A percentile compares a stretch with the other conserved stretches of the same genome.
These are phyloP conservation scores for Saccopteryx bilineata DNA, from an alignment of 2,113 vertebrate genomes.

Conservation along the genomic window DNA sequence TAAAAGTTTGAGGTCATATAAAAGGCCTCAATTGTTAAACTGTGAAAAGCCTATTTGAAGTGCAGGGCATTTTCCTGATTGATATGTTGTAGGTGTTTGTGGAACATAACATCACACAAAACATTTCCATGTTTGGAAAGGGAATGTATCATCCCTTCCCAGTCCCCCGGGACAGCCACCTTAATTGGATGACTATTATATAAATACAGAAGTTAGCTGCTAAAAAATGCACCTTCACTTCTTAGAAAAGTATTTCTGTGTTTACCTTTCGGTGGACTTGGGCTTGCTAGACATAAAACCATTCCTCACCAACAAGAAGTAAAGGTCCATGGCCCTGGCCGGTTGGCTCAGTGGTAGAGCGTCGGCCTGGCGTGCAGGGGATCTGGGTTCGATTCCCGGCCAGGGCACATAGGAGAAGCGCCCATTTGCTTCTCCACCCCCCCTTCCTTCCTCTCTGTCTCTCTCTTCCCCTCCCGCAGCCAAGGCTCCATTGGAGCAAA, in stretches of 20 bases:
- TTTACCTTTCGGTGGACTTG: slow-evolving; percentile 80
- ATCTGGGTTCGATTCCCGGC: too few species aligned
- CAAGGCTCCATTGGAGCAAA: too few species aligned
- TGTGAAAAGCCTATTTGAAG: slow-evolving; percentile 67
- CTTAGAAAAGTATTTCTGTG: slow-evolving; percentile 79
- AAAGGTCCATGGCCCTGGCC: slow-evolving; percentile 71
- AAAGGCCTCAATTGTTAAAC: neutral
- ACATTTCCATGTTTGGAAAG: slow-evolving; percentile 81
- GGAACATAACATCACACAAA: slow-evolving; percentile 28
- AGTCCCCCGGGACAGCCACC: slow-evolving; percentile 30
- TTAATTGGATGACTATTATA: slow-evolving; percentile 59
- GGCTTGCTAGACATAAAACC: slow-evolving; percentile 79
- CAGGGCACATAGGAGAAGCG: too few species aligned
- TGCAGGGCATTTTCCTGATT: slow-evolving; percentile 66
- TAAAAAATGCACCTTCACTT: slow-evolving; percentile 75
- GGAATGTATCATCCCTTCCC: slow-evolving; percentile 38
- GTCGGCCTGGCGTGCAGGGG: too few species aligned
- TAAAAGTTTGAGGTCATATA: slow-evolving; percentile 45
- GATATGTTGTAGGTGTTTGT: slow-evolving; percentile 37
- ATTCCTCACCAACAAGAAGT: slow-evolving; percentile 72
- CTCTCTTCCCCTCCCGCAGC: too few species aligned
- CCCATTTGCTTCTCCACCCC: too few species aligned
- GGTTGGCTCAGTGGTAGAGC: too few species aligned
- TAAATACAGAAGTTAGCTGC: slow-evolving; percentile 82
- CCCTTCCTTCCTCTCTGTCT: too few species aligned